Conservation (phyloP, 2,797 vertebrate genomes). For the Octomys mimax region DNA sequence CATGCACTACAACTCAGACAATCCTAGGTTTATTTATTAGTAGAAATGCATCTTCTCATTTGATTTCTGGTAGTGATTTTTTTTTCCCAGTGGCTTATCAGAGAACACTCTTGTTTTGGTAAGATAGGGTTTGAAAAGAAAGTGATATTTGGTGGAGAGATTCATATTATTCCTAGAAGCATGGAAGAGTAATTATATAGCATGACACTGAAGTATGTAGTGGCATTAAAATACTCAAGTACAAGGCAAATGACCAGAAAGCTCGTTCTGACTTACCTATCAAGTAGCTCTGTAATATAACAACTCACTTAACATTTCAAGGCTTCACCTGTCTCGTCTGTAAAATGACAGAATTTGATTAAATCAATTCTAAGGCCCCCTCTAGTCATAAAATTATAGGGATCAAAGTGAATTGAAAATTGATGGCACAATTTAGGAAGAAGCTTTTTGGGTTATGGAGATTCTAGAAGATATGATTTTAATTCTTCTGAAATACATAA, state of each 20-base stretch:
- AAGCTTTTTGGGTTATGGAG: constrained; percentile 65
- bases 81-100: background rate
- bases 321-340: constrained; percentile 75
- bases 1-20: background rate
- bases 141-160: constrained; percentile 31
- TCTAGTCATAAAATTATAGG: constrained; percentile 78
- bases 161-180: background rate
- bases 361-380: constrained; percentile 75
- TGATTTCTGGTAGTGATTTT: background rate
- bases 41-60: background rate
- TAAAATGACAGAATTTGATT: constrained; percentile 78
- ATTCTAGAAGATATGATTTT: constrained; percentile 67
- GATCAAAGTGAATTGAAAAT: constrained; percentile 77
- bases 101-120: background rate
- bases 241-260: background rate
- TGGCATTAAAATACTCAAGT: background rate
- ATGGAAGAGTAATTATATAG: constrained; percentile 19
- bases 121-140: background rate
- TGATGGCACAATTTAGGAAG: constrained; percentile 71
- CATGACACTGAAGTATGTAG: background rate
- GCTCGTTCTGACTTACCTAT: constrained; percentile 33
- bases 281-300: constrained; percentile 31
- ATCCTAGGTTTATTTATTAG: background rate
- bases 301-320: constrained; percentile 78
- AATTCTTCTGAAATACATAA: constrained; percentile 70